These are phyloP conservation scores for Pristionchus fissidentatus DNA, from an alignment of 2,888 invertebrate species.

Conservation along the genomic window DNA sequence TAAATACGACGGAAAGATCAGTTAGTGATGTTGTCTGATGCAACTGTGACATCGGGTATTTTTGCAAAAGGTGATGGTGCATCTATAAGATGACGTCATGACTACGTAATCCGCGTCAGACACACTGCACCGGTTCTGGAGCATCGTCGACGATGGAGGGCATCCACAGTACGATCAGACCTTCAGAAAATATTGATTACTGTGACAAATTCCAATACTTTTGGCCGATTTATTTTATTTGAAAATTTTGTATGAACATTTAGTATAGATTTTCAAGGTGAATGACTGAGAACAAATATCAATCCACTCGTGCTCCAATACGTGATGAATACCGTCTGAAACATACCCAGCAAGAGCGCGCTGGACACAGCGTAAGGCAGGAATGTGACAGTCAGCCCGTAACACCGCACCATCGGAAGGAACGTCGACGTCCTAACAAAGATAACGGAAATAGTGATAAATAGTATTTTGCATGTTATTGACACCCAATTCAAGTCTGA, in stretches of 20 bases:
- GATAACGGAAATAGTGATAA: too few relatives aligned
- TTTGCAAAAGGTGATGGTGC: neutral
- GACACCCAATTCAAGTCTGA: too few relatives aligned
- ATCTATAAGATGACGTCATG: neutral
- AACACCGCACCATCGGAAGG: slow-evolving; percentile 52
- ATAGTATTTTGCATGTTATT: too few relatives aligned
- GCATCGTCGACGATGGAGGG: slow-evolving; percentile 9
- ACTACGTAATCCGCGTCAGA: neutral
- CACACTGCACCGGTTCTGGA: slow-evolving; percentile 4
- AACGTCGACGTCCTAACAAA: slow-evolving; percentile 63
- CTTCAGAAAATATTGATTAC: neutral
- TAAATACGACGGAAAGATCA: too few relatives aligned
- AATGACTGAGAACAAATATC: too few relatives aligned
- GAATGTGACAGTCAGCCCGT: slow-evolving; percentile 60
- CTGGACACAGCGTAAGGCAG: slow-evolving; percentile 57
- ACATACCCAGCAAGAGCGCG: slow-evolving; percentile 42
- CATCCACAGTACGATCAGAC: slow-evolving; percentile 28
- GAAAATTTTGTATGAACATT: too few relatives aligned
- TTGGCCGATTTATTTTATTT: too few relatives aligned
- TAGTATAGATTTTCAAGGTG: too few relatives aligned
- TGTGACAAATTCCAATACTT: too few relatives aligned
- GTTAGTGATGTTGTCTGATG: too few relatives aligned
- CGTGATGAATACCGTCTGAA: too few relatives aligned
- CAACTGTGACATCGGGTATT: neutral
- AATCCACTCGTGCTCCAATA: too few relatives aligned